Base-by-base conservation (phyloP, 2,797 vertebrate genomes). In the Luscinia luscinia region DNA sequence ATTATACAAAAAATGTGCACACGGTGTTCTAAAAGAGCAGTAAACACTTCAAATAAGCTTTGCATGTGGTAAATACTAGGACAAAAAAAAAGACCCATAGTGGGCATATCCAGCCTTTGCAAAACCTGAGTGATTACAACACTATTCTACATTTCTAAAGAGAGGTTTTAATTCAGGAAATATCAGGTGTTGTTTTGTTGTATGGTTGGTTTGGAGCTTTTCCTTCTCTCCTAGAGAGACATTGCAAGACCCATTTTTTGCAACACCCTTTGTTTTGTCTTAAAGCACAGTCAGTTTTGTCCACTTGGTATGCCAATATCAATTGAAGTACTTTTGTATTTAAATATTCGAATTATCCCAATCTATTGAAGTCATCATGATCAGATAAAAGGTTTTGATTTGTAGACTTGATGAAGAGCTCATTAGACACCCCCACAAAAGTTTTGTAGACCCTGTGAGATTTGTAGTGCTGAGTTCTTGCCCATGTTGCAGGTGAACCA, bases 141-240 rank as follows among this genome's bases (percentile, higher is more conserved):
- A 28, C 2, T 63, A 1, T 74, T 70, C 23, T 59, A 23, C 3
- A 5, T 70, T n/a, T 78, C 32, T 40, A 5, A 22, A 36, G 16
- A 72, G 22, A n/a, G 11, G 12, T 70, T 89, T 67, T 13, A 19
- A 27, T 75, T 63, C 9, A n/a, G 36, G 11, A 84, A 59, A 40
- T n/a, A 59, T 9, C 9, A 87, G 10, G 21, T 24, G 6, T 6
- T 76, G 17, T 9, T 4, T 12, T 48, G 54, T 3, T 7, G 3
- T 67, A 26, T 14, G 1, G 4, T 34, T 40, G 6, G 0, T 69
- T 83, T 9, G 13, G 2, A 8, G 2, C 1, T 3, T 45, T 78
- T 66, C 7, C 5, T 2, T 15, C 10, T 54, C 8, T 34, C 8
- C 8, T 43, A 40, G 67, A 48, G 10, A 74, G 1, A 3, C 7